phyloP scores from a whole-genome alignment of 2,797 vertebrate species.

The Salarias fasciatus region DNA sequence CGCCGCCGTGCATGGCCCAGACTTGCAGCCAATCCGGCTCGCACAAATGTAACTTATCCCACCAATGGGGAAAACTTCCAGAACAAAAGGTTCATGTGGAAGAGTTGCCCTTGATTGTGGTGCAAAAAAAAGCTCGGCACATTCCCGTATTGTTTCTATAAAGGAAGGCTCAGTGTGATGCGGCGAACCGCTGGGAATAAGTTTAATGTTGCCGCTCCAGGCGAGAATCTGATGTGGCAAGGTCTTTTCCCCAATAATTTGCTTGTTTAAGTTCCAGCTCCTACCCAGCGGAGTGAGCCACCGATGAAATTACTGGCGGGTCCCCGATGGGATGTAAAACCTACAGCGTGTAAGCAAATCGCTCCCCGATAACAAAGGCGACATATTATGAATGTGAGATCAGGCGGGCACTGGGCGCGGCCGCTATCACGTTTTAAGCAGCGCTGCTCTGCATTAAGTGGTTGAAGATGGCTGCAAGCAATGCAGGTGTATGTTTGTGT shows the following conservation, averaged over 20 bases:
- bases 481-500: constrained; percentile 76
- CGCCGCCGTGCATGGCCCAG: constrained; percentile 37
- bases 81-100: constrained; percentile 53
- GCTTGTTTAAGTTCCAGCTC: constrained; percentile 69
- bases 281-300: constrained; percentile 48
- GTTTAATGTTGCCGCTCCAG: constrained; percentile 56
- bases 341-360: constrained; percentile 69
- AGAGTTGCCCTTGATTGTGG: constrained; percentile 45
- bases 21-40: constrained; percentile 51
- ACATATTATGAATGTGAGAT: constrained; percentile 73
- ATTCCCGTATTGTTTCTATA: constrained; percentile 2
- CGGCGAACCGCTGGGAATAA: constrained; percentile 48
- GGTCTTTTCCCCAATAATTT: constrained; percentile 71
- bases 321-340: constrained; percentile 63
- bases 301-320: constrained; percentile 69
- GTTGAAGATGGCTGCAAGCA: constrained; percentile 80
- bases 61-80: constrained; percentile 41
- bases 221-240: constrained; percentile 61
- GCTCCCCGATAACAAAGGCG: constrained; percentile 64
- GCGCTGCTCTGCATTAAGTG: constrained; percentile 78
- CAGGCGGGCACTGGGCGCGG: constrained; percentile 70
- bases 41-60: constrained; percentile 43
- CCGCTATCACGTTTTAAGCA: constrained; percentile 73
- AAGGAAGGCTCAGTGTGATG: constrained; percentile 33
- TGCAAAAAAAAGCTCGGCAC: constrained; percentile 10